A percentile compares a stretch with the other conserved stretches of the same genome.
Evolutionary conservation across 1,140 invertebrate genomes (phyloP).

Genomic region (Heterodera carotae): DNA sequence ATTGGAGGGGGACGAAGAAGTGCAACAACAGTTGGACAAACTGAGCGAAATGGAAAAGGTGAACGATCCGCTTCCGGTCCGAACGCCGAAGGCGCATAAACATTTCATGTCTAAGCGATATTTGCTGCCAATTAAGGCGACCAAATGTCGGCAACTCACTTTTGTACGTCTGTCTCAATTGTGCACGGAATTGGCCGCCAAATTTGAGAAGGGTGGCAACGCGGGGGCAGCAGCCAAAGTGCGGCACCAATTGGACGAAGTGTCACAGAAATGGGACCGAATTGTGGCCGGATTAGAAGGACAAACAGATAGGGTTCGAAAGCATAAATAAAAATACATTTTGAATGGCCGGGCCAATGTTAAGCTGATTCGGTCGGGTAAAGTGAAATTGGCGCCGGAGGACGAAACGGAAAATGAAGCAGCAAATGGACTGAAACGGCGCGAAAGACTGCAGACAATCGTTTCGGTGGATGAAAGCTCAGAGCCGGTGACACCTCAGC

Average conservation of each 20-base stretch:
- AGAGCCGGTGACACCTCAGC: background rate
- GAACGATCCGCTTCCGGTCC: too few relatives aligned
- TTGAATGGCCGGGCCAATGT: background rate
- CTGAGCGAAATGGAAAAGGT: slow-evolving; percentile 51
- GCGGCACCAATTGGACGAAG: slow-evolving; percentile 32
- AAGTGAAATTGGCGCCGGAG: slow-evolving; percentile 25
- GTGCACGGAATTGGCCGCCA: slow-evolving; percentile 49
- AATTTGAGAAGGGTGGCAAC: slow-evolving; percentile 39
- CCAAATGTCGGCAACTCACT: too few relatives aligned
- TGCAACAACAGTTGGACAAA: slow-evolving; percentile 51
- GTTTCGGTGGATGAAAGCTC: slow-evolving; percentile 25
- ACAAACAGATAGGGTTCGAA: slow-evolving; percentile 56
- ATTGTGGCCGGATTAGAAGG: slow-evolving; percentile 59
- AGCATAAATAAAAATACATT: background rate
- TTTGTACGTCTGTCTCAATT: slow-evolving; percentile 59
- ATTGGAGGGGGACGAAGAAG: slow-evolving; percentile 54
- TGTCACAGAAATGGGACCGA: slow-evolving; percentile 62
- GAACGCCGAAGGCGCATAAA: too few relatives aligned
- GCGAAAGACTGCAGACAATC: slow-evolving; percentile 23
- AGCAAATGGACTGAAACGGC: slow-evolving; percentile 8
- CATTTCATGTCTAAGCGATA: too few relatives aligned
- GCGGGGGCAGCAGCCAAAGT: slow-evolving; percentile 6
- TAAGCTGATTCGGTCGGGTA: slow-evolving; percentile 30
- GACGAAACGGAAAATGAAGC: slow-evolving; percentile 18
- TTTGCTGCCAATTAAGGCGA: too few relatives aligned